phyloP scores from a whole-genome alignment of 2,888 invertebrate genomes.

The Augiades crinisus region DNA sequence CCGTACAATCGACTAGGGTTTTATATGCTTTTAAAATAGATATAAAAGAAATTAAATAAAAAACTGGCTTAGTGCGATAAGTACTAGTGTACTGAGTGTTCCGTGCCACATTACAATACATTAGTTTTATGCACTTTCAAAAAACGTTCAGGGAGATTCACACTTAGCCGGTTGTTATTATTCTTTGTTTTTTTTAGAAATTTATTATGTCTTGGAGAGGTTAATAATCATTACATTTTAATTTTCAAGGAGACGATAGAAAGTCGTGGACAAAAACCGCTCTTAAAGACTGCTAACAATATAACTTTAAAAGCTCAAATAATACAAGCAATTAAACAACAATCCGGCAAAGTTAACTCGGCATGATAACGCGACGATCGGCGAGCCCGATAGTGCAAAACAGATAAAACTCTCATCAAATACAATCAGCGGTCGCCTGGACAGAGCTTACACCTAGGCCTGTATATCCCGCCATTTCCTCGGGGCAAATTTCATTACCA shows the following conservation, averaged over 20 bases:
- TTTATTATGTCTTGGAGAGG: too few species aligned
- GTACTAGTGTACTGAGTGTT: too few species aligned
- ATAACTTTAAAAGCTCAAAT: constrained; percentile 47
- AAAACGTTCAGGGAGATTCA: too few species aligned
- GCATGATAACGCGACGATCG: constrained; percentile 55
- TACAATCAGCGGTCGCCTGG: constrained; percentile 73
- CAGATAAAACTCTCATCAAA: constrained; percentile 78
- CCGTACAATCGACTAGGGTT: constrained; percentile 26
- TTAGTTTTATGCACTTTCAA: too few species aligned
- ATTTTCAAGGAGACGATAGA: too few species aligned
- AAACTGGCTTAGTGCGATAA: too few species aligned
- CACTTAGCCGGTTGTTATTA: too few species aligned
- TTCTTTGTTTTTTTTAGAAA: too few species aligned
- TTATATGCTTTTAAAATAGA: constrained; percentile 26
- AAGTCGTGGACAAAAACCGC: too few species aligned
- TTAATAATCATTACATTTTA: too few species aligned
- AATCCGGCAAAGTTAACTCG: constrained; percentile 58
- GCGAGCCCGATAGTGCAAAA: constrained; percentile 56
- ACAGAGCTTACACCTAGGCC: constrained; percentile 75
- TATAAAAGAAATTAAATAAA: constrained; percentile 19
- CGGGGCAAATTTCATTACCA: constrained; percentile 77
- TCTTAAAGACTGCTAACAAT: constrained; percentile 20
- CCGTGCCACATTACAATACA: too few species aligned
- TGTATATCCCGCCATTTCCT: constrained; percentile 66
- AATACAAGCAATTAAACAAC: constrained; percentile 56